Evolutionary conservation across 2,888 invertebrate species (phyloP).

Genomic region (Cinara cedri): DNA sequence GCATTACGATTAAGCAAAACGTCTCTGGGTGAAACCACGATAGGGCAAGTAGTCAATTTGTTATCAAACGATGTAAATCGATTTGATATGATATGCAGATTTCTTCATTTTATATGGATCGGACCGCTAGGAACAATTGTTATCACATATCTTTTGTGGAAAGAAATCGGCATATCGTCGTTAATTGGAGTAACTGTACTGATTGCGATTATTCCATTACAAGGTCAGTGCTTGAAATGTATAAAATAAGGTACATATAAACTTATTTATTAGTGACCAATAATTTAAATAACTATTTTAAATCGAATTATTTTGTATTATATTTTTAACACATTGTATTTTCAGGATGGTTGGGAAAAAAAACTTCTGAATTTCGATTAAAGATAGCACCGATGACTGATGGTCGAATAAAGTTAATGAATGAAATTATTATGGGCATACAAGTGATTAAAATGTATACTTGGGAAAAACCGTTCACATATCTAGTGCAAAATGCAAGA

Average conservation of each 20-base stretch:
- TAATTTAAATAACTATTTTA: no score
- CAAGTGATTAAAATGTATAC: constrained; percentile 92
- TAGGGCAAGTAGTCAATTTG: constrained; percentile 71
- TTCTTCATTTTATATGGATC: constrained; percentile 90
- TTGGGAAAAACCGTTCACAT: constrained; percentile 84
- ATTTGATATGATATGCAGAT: constrained; percentile 87
- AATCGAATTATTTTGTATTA: no score
- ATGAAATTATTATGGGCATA: constrained; percentile 85
- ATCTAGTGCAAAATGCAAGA: constrained; percentile 74
- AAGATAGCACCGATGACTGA: constrained; percentile 68
- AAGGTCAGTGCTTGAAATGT: constrained; percentile 61
- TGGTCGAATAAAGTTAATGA: constrained; percentile 87
- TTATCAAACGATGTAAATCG: constrained; percentile 93
- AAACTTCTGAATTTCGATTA: neutral
- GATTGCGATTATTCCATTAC: constrained; percentile 75
- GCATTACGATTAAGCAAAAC: constrained; percentile 77
- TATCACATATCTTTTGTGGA: constrained; percentile 73
- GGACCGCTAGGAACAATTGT: constrained; percentile 83
- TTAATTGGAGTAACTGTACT: constrained; percentile 74
- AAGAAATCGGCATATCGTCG: constrained; percentile 72
- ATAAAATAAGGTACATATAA: no score
- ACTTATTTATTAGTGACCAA: no score
- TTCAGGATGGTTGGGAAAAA: neutral
- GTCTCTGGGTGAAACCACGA: constrained; percentile 82
- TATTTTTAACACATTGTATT: neutral